A percentile compares a stretch with the other conserved stretches of the same genome.
These are phyloP conservation scores for Psettodes erumei DNA, from an alignment of 2,113 vertebrate species.

Conservation along the genomic window DNA sequence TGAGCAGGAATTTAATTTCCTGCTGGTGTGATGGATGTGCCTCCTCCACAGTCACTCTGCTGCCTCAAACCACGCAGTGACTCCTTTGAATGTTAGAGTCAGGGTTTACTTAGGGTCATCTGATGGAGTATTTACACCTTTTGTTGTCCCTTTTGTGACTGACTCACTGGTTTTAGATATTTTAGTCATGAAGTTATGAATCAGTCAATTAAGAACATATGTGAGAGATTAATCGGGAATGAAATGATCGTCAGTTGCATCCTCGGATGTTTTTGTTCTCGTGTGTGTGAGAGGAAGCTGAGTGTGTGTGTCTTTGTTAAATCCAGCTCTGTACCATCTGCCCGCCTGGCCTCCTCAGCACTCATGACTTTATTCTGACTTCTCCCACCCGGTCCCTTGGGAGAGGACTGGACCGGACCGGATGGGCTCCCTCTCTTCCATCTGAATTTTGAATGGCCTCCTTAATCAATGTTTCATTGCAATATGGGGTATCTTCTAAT, in stretches of 20 bases:
- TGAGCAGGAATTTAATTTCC: conserved; percentile 37
- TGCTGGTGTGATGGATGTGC: neutral
- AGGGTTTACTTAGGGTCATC: neutral
- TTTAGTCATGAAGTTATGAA: neutral
- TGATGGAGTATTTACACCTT: too few species aligned
- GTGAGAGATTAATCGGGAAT: neutral
- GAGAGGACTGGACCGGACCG: too few species aligned
- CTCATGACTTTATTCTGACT: conserved; percentile 51
- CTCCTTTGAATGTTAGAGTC: neutral
- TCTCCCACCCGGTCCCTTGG: conserved; percentile 32
- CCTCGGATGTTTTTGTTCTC: neutral
- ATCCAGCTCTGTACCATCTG: conserved; percentile 59
- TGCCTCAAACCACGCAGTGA: neutral
- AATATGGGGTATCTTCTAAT: conserved; percentile 71
- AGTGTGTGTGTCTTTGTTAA: conserved; percentile 8
- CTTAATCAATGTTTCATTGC: conserved; percentile 77
- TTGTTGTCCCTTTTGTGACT: too few species aligned
- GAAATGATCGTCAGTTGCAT: neutral
- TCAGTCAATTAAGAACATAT: neutral
- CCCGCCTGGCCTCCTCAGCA: conserved; percentile 44
- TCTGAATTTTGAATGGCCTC: conserved; percentile 69
- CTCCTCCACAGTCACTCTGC: neutral
- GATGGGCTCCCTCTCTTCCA: conserved; percentile 20
- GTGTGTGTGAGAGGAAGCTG: conserved; percentile 4
- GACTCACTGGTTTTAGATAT: neutral